Conservation (phyloP, 2,888 invertebrate genomes). For the Torymus auratus region DNA sequence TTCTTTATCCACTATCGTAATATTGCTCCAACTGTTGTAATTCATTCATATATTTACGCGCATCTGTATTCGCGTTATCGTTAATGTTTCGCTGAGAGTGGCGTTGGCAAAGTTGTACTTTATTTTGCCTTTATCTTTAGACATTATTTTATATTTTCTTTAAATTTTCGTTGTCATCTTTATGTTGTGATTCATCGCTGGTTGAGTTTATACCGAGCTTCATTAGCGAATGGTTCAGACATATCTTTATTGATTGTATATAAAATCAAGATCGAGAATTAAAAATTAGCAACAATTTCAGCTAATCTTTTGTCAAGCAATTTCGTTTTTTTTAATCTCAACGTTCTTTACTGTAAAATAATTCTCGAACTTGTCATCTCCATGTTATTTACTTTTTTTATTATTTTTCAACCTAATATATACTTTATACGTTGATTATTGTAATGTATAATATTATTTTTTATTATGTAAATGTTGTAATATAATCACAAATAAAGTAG, state of each 20-base stretch:
- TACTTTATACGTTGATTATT: neutral
- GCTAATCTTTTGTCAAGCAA: no score
- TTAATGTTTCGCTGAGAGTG: no score
- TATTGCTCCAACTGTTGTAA: no score
- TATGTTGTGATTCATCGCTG: conserved; percentile 45
- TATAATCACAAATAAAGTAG: neutral
- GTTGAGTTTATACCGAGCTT: conserved; percentile 58
- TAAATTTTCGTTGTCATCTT: conserved; percentile 46
- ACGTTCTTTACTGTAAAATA: neutral
- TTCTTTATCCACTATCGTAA: no score
- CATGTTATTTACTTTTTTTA: conserved; percentile 11
- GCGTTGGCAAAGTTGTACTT: neutral
- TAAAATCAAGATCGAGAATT: conserved; percentile 44
- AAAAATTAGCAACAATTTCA: neutral
- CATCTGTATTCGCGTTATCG: no score
- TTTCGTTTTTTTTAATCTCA: no score
- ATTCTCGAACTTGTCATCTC: conserved; percentile 31
- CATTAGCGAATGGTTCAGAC: conserved; percentile 9
- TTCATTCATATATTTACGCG: no score
- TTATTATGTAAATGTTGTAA: conserved; percentile 2
- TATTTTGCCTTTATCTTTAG: conserved; percentile 34
- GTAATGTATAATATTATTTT: conserved; percentile 2
- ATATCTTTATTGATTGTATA: conserved; percentile 10
- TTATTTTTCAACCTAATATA: conserved; percentile 17
- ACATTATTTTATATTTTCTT: conserved; percentile 21